A percentile compares a stretch with the other conserved stretches of the same genome.
phyloP scores from a whole-genome alignment of 2,113 vertebrate genomes.

The Hystrix brachyura region DNA sequence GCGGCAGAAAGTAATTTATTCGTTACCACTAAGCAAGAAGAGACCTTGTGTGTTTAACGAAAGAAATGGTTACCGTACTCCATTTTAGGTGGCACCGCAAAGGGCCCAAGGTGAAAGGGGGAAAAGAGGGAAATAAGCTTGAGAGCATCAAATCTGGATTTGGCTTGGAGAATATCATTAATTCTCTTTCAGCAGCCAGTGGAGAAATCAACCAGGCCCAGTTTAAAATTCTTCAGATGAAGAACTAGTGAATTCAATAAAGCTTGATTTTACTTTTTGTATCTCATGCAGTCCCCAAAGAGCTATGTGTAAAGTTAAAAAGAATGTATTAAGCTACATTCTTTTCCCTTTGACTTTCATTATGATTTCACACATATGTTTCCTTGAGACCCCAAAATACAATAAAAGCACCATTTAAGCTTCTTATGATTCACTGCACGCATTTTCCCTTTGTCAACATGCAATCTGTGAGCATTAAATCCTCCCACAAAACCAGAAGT shows the following conservation, averaged over 20 bases:
- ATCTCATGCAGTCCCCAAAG: slow-evolving; percentile 60
- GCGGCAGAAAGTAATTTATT: slow-evolving; percentile 78
- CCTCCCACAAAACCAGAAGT: slow-evolving; percentile 66
- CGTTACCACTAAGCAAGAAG: slow-evolving; percentile 77
- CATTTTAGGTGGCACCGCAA: slow-evolving; percentile 35
- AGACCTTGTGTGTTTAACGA: slow-evolving; percentile 69
- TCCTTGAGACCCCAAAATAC: slow-evolving; percentile 76
- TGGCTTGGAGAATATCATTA: slow-evolving; percentile 66
- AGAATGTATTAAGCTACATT: slow-evolving; percentile 62
- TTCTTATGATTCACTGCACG: slow-evolving; percentile 72
- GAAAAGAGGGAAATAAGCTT: not conserved
- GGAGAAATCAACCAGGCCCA: slow-evolving; percentile 71
- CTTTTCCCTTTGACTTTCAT: slow-evolving; percentile 78
- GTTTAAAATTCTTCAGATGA: slow-evolving; percentile 75
- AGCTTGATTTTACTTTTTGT: slow-evolving; percentile 67
- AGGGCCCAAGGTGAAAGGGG: slow-evolving; percentile 54
- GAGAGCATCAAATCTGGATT: slow-evolving; percentile 52
- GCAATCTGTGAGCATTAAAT: slow-evolving; percentile 69
- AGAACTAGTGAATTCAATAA: slow-evolving; percentile 72
- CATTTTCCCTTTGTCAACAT: slow-evolving; percentile 77
- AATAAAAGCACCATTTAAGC: slow-evolving; percentile 78
- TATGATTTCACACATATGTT: slow-evolving; percentile 71
- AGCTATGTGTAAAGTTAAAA: slow-evolving; percentile 69
- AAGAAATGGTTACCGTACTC: slow-evolving; percentile 57
- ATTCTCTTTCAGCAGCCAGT: slow-evolving; percentile 68